A percentile compares a stretch with the other conserved stretches of the same genome.
Evolutionary conservation across 1,140 invertebrate genomes (phyloP).

Genomic region (Fopius arisanus): DNA sequence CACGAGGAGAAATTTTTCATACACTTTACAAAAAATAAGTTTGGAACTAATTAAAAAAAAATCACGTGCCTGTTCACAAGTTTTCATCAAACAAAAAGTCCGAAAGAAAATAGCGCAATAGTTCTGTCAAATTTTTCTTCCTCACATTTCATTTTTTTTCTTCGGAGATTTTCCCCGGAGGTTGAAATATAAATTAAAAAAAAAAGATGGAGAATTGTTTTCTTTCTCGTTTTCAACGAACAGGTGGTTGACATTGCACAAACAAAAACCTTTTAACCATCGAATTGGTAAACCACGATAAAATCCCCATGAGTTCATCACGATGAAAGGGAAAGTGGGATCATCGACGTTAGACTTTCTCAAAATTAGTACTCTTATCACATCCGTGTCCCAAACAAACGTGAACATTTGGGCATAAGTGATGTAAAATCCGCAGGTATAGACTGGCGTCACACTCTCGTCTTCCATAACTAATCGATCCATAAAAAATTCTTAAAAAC

Average conservation of each 20-base stretch:
- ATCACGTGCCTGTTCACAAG: too few relatives aligned
- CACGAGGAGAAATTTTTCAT: too few relatives aligned
- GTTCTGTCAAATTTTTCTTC: too few relatives aligned
- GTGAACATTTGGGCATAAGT: not conserved
- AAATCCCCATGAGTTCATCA: conserved; percentile 2
- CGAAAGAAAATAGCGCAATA: too few relatives aligned
- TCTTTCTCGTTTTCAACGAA: not conserved
- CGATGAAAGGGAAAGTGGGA: conserved; percentile 49
- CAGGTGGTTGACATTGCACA: not conserved
- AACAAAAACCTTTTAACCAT: not conserved
- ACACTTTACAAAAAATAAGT: too few relatives aligned
- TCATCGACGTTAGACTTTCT: conserved; percentile 44
- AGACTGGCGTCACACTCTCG: not conserved
- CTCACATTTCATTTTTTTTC: too few relatives aligned
- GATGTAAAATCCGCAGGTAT: not conserved
- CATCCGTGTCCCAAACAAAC: conserved; percentile 27
- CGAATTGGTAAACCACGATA: not conserved
- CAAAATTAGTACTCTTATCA: conserved; percentile 45
- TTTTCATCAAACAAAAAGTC: too few relatives aligned
- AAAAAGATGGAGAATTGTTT: not conserved
- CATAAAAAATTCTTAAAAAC: too few relatives aligned
- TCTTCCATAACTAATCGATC: too few relatives aligned
- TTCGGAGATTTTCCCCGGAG: not conserved
- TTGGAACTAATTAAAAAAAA: too few relatives aligned
- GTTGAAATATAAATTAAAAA: not conserved